Evolutionary conservation across 2,888 invertebrate species (phyloP), one percentile per base, ranked within the genome.

Genomic region (Chymomyza fuscimana): DNA sequence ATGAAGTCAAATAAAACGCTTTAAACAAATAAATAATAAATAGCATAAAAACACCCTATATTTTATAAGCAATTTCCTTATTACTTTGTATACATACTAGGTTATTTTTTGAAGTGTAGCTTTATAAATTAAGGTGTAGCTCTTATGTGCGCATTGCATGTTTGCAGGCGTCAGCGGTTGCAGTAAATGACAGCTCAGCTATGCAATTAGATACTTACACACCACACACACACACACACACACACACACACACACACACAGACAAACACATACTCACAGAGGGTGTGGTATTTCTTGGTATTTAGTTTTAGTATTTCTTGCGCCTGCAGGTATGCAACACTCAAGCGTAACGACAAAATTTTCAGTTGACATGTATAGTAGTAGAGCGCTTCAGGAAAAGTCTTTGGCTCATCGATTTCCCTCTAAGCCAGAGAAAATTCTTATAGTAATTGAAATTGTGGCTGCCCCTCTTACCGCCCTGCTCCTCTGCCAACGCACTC

Each of bases 171-270:
- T 25, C 59, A 59, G 40, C 12, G 12, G 29, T 59, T n/a, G 25
- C 59, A 25, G 29, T 59, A 32, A 59, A 25, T 59, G 59, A 59
- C 59, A 32, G n/a, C 59, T 59, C 19, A 59, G 22, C 59, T 32
- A 59, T 59, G 59, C 59, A 59, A 59, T 59, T 59, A 59, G 59
- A 59, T 12, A 46, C 40, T 46, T 12, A 46, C 2, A 12, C 40
- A 46, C n/a, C n/a, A n/a, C n/a, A n/a, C n/a, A n/a, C n/a, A n/a
- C n/a, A n/a, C n/a, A n/a, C n/a, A n/a, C n/a, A n/a, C 40, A 40
- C 40, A 40, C 40, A 40, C 40, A 40, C 12, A 40, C 40, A 40
- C 40, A 12, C 40, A 40, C 40, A 40, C 1, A 3, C 40, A 40
- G 10, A 2, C 32, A 32, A 1, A 32, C 36, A 36, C 36, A 36